A percentile compares a stretch with the other conserved stretches of the same genome.
Evolutionary conservation across 2,113 vertebrate genomes (phyloP).

Genomic region (Ptychochromis oligacanthus): DNA sequence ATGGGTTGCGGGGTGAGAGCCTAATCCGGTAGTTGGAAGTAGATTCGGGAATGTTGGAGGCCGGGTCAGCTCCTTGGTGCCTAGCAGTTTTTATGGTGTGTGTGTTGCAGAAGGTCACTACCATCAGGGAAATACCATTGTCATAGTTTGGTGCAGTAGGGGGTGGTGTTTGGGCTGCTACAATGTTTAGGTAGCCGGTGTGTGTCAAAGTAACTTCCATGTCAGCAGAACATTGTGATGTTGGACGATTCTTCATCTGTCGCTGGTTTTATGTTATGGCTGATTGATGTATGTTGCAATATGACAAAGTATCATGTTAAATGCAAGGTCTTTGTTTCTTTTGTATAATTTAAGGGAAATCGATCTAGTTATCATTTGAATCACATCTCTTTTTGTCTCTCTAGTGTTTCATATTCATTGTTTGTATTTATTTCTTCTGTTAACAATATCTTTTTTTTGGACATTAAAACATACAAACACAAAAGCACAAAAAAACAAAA

Average conservation of each 20-base stretch:
- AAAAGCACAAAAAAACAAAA: background rate
- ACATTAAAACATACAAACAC: too few relatives aligned
- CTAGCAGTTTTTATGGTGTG: background rate
- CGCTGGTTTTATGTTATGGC: background rate
- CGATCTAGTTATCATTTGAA: background rate
- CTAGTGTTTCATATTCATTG: background rate
- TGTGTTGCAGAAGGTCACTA: background rate
- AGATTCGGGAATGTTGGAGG: too few relatives aligned
- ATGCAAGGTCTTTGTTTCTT: background rate
- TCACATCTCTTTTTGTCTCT: background rate
- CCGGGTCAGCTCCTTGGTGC: too few relatives aligned
- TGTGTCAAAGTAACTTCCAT: background rate
- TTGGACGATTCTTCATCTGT: background rate
- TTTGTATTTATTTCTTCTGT: background rate
- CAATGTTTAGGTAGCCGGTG: background rate
- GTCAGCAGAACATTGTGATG: too few relatives aligned
- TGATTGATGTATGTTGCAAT: background rate
- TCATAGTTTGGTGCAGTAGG: background rate
- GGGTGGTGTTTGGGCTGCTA: background rate
- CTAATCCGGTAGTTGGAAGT: too few relatives aligned
- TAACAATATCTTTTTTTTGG: background rate
- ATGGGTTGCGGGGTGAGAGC: too few relatives aligned
- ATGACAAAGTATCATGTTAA: background rate
- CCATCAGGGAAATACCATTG: background rate
- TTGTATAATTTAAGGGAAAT: background rate